Percentiles rank a stretch among this genome's conserved stretches.
Conservation (phyloP, 2,888 invertebrate species). For the Idaea dimidiata region DNA sequence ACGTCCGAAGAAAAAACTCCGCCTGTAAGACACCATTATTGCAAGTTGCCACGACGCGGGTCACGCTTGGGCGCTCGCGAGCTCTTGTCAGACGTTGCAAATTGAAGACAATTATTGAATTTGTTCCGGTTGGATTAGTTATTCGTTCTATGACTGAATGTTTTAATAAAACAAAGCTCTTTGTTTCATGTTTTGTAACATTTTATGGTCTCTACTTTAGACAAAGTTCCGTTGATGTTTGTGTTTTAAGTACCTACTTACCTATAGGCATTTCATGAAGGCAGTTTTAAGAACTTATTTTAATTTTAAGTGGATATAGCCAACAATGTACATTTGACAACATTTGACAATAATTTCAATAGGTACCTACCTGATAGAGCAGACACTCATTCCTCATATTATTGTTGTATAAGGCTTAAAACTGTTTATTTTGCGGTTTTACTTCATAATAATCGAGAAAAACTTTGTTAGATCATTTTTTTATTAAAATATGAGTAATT, state of each 20-base stretch:
- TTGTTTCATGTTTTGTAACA: background rate
- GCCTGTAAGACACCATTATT: constrained; percentile 50
- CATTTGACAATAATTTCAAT: background rate
- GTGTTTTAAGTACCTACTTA: constrained; percentile 41
- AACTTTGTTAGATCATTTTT: no score
- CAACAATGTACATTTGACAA: background rate
- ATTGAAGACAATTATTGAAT: constrained; percentile 15
- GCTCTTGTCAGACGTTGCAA: background rate
- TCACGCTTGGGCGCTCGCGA: background rate
- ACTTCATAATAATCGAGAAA: no score
- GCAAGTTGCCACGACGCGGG: constrained; percentile 29
- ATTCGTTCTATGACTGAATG: background rate
- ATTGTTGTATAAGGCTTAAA: background rate
- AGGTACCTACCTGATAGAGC: background rate
- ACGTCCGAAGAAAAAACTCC: constrained; percentile 52
- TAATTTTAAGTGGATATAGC: background rate
- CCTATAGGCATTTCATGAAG: constrained; percentile 11
- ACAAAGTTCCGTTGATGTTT: constrained; percentile 10
- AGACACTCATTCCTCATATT: no score
- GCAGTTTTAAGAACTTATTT: no score
- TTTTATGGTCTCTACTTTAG: background rate
- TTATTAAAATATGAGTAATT: no score
- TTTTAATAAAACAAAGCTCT: background rate
- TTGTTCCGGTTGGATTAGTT: constrained; percentile 3
- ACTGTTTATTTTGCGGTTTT: background rate